Evolutionary conservation across 2,113 vertebrate genomes (phyloP).

Genomic region (Pao palembangensis): DNA sequence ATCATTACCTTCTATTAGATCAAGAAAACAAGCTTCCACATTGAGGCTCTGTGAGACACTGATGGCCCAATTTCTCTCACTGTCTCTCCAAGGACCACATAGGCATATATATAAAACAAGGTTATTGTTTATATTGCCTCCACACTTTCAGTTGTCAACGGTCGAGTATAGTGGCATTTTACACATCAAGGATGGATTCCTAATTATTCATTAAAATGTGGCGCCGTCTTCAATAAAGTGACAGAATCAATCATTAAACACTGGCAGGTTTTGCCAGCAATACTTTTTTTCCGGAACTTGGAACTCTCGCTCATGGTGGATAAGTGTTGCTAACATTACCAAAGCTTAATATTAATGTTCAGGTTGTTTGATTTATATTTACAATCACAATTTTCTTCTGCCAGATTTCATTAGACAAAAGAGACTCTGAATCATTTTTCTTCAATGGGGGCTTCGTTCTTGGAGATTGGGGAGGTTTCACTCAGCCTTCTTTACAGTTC

Average conservation of each 20-base stretch:
- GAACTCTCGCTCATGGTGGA: not conserved
- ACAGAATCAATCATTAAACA: not conserved
- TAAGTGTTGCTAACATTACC: not conserved
- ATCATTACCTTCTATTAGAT: constrained; percentile 94
- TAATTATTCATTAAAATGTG: constrained; percentile 11
- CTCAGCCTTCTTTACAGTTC: no score
- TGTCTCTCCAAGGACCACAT: constrained; percentile 57
- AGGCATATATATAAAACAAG: constrained; percentile 71
- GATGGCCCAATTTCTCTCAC: constrained; percentile 75
- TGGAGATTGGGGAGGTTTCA: no score
- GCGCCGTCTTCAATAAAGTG: not conserved
- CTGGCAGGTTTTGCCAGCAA: not conserved
- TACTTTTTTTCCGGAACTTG: not conserved
- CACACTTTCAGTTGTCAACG: constrained; percentile 51
- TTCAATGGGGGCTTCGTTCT: no score
- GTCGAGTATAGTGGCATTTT: constrained; percentile 24
- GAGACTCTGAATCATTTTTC: not conserved
- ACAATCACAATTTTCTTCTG: no score
- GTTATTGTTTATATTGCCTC: constrained; percentile 64
- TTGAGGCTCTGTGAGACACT: constrained; percentile 73
- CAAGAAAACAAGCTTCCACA: constrained; percentile 82
- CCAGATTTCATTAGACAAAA: not conserved
- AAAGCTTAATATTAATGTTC: not conserved
- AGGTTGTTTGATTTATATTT: not conserved
- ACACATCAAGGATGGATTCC: constrained; percentile 2